phyloP scores from a whole-genome alignment of 2,888 invertebrate genomes.

The Limnephilus rhombicus region DNA sequence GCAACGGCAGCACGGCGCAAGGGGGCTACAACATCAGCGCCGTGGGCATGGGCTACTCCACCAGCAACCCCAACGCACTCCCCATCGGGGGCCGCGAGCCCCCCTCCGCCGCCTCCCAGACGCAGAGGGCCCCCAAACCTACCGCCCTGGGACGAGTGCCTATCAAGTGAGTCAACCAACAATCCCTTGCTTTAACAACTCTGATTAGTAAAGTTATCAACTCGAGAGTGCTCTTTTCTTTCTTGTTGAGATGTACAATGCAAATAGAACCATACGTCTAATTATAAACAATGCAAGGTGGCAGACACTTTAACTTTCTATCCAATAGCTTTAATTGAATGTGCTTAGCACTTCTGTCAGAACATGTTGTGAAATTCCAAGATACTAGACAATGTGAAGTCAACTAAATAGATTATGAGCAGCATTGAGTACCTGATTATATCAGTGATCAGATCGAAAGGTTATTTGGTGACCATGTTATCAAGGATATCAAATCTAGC shows the following conservation, averaged over 20 bases:
- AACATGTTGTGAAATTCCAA: neutral
- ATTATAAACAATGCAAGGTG: neutral
- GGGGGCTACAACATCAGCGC: slow-evolving; percentile 71
- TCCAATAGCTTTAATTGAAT: neutral
- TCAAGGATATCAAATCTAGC: neutral
- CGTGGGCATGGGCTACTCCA: slow-evolving; percentile 69
- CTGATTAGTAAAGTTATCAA: neutral
- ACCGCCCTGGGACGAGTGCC: slow-evolving; percentile 82
- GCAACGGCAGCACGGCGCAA: slow-evolving; percentile 66
- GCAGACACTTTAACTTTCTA: neutral
- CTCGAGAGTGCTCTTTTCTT: neutral
- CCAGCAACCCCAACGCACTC: slow-evolving; percentile 10
- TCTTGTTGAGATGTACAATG: neutral
- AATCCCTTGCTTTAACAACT: neutral
- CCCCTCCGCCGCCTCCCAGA: slow-evolving; percentile 72
- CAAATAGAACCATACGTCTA: neutral
- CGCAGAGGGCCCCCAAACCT: slow-evolving; percentile 77
- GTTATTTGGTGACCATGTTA: neutral
- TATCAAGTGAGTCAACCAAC: slow-evolving; percentile 79
- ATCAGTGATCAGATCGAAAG: neutral
- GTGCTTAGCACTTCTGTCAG: neutral
- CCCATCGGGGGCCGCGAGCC: slow-evolving; percentile 21
- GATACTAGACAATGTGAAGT: neutral
- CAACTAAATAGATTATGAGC: neutral
- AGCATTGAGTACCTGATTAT: neutral